phyloP scores from a whole-genome alignment of 2,888 invertebrate species.

The Synanthedon tipuliformis region DNA sequence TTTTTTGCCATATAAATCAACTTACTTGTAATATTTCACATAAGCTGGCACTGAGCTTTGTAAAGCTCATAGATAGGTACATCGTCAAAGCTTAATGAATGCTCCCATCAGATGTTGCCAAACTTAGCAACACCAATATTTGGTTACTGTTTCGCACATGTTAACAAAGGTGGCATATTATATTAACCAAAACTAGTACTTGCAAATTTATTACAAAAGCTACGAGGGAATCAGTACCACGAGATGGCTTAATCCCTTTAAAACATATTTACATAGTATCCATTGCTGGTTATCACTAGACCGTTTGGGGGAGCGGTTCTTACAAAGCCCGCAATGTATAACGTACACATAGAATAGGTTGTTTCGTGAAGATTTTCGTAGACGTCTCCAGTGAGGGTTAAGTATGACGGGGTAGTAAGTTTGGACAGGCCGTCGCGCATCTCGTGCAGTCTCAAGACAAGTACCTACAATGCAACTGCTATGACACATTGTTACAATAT shows the following conservation, averaged over 20 bases:
- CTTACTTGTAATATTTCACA: too few species aligned
- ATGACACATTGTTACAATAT: slow-evolving; percentile 33
- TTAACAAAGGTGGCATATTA: slow-evolving; percentile 51
- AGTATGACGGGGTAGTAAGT: slow-evolving; percentile 41
- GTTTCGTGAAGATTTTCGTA: slow-evolving; percentile 3
- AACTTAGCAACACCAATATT: slow-evolving; percentile 47
- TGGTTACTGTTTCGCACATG: slow-evolving; percentile 34
- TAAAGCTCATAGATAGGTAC: background rate
- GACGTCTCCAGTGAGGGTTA: slow-evolving; percentile 18
- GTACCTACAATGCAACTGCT: slow-evolving; percentile 27
- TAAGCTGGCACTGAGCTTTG: too few species aligned
- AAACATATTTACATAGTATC: background rate
- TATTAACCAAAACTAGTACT: slow-evolving; percentile 46
- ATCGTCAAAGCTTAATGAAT: slow-evolving; percentile 25
- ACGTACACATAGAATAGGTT: background rate
- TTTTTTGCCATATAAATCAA: too few species aligned
- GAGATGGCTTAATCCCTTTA: too few species aligned
- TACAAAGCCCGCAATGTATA: slow-evolving; percentile 10
- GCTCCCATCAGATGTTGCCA: slow-evolving; percentile 18
- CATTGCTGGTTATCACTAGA: slow-evolving; percentile 6
- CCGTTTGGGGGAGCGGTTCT: background rate
- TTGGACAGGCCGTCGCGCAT: slow-evolving; percentile 33
- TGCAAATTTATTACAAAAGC: slow-evolving; percentile 46
- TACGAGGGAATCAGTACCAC: slow-evolving; percentile 10
- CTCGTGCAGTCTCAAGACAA: slow-evolving; percentile 21